phyloP scores from a whole-genome alignment of 2,797 vertebrate species.

The Jordanella pulchra region DNA sequence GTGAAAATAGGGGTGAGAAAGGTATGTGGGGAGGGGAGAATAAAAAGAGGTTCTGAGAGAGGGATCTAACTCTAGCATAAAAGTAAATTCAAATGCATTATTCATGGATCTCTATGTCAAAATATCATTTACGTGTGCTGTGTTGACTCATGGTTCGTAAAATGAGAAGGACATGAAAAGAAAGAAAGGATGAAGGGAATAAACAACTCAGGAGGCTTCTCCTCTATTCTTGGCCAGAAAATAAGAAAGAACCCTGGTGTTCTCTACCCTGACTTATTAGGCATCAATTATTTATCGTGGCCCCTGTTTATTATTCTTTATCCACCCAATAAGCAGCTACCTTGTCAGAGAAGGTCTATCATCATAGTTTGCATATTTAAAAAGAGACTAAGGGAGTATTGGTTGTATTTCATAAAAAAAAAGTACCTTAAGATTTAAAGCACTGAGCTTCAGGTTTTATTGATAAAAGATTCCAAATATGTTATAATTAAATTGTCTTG shows the following conservation, averaged over 20 bases:
- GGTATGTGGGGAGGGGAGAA: slow-evolving; percentile 43
- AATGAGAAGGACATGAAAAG: slow-evolving; percentile 83
- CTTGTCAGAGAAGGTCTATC: slow-evolving; percentile 52
- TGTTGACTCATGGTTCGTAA: slow-evolving; percentile 82
- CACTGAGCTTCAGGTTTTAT: not conserved
- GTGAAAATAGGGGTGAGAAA: slow-evolving; percentile 4
- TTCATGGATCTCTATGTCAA: slow-evolving; percentile 82
- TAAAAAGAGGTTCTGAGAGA: slow-evolving; percentile 59
- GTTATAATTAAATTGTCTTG: slow-evolving; percentile 23
- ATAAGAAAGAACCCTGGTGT: slow-evolving; percentile 48
- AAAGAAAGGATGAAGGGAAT: slow-evolving; percentile 74
- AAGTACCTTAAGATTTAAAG: slow-evolving; percentile 35
- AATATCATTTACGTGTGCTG: slow-evolving; percentile 82
- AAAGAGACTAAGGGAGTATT: slow-evolving; percentile 14
- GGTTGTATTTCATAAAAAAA: slow-evolving; percentile 2
- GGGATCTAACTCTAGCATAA: slow-evolving; percentile 78
- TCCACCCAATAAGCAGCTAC: slow-evolving; percentile 61
- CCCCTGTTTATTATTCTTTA: slow-evolving; percentile 69
- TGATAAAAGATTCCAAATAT: slow-evolving; percentile 44
- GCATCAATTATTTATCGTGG: slow-evolving; percentile 74
- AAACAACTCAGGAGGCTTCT: slow-evolving; percentile 74
- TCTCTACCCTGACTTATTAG: slow-evolving; percentile 69
- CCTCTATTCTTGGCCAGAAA: slow-evolving; percentile 68
- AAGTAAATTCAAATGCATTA: slow-evolving; percentile 83
- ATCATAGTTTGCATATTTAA: slow-evolving; percentile 56